These are phyloP conservation scores for Medauroidea extradentata DNA, from an alignment of 1,140 invertebrate genomes.

Conservation along the genomic window DNA sequence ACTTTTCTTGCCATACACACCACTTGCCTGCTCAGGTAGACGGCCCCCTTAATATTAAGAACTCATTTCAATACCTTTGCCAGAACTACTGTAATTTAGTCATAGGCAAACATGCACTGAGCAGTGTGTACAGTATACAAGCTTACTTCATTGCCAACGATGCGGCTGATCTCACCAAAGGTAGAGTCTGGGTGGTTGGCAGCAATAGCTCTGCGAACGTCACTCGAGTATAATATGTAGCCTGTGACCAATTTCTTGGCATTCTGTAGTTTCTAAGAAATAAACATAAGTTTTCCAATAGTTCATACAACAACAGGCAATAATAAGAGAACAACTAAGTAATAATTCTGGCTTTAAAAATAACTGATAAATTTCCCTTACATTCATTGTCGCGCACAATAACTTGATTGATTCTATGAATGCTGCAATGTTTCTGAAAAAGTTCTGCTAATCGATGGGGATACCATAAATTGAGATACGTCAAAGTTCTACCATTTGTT, in stretches of 20 bases:
- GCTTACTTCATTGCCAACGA: slow-evolving; percentile 88
- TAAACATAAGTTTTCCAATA: neutral
- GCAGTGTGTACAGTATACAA: no score
- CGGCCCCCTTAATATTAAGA: no score
- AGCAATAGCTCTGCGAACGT: slow-evolving; percentile 83
- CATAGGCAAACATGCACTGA: no score
- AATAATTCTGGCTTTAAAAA: slow-evolving; percentile 2
- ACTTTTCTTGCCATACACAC: no score
- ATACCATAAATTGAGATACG: no score
- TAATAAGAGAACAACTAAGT: neutral
- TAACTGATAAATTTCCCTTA: neutral
- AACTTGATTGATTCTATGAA: no score
- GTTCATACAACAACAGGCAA: neutral
- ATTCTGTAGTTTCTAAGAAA: slow-evolving; percentile 14
- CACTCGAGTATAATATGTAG: slow-evolving; percentile 97
- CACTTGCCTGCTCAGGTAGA: no score
- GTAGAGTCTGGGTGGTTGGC: slow-evolving; percentile 88
- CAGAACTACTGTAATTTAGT: neutral
- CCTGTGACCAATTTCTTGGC: slow-evolving; percentile 91
- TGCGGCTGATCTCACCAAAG: slow-evolving; percentile 96
- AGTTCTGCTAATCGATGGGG: no score
- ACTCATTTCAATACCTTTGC: neutral
- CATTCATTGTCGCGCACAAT: neutral
- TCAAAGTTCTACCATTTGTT: no score
- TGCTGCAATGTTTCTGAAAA: no score